phyloP scores from a whole-genome alignment of 2,797 vertebrate species.

The Pangasius djambal region DNA sequence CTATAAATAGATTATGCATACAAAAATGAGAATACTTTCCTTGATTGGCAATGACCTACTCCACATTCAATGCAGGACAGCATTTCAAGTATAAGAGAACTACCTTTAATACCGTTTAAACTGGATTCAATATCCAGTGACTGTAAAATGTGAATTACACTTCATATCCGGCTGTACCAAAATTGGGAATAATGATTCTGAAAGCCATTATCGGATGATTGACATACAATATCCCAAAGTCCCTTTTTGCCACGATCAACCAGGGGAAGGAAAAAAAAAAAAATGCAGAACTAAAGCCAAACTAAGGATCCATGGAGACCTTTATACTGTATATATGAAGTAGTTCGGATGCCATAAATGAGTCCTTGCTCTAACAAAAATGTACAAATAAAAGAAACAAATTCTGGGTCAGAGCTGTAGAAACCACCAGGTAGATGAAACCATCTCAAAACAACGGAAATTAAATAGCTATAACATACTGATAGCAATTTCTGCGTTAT shows the following conservation, averaged over 20 bases:
- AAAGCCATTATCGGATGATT: background rate
- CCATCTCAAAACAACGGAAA: conserved; percentile 32
- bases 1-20: conserved; percentile 31
- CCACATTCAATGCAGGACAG: conserved; percentile 40
- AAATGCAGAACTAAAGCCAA: conserved; percentile 25
- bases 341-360: conserved; percentile 35
- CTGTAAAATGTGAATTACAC: background rate
- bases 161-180: background rate
- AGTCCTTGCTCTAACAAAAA: conserved; percentile 39
- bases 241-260: background rate
- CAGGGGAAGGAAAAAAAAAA: background rate
- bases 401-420: conserved; percentile 24
- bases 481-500: conserved; percentile 44
- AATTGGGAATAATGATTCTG: background rate
- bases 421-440: conserved; percentile 40
- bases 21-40: conserved; percentile 29
- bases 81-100: conserved; percentile 40
- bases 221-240: background rate
- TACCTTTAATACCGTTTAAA: conserved; percentile 32
- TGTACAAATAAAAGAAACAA: conserved; percentile 41
- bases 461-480: conserved; percentile 37
- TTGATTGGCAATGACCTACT: conserved; percentile 9
- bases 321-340: conserved; percentile 31
- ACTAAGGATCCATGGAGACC: conserved; percentile 5
- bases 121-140: background rate